Conservation (phyloP, 2,888 invertebrate species). For the Oconnorella tubifera region DNA sequence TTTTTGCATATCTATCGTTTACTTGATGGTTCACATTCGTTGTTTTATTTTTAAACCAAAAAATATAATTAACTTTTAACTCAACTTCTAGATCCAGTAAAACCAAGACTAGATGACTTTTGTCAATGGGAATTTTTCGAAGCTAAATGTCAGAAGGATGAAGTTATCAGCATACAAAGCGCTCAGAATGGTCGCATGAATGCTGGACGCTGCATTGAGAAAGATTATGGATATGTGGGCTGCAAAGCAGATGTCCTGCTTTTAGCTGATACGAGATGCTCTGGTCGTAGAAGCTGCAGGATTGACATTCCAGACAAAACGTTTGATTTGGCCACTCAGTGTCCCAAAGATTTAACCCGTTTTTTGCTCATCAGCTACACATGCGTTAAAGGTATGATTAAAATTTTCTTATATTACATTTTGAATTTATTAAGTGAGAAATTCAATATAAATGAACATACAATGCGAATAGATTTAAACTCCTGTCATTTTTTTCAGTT, state of each 20-base stretch:
- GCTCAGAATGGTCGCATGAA: background rate
- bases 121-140: background rate
- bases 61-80: too few species aligned
- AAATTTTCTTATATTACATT: too few species aligned
- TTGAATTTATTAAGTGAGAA: too few species aligned
- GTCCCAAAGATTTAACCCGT: conserved; percentile 11
- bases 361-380: conserved; percentile 6
- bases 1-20: too few species aligned
- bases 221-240: conserved; percentile 15
- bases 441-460: too few species aligned
- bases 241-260: conserved; percentile 42
- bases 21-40: too few species aligned
- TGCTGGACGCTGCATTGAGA: conserved; percentile 4
- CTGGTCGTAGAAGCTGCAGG: conserved; percentile 36
- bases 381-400: conserved; percentile 15
- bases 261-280: conserved; percentile 33
- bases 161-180: background rate
- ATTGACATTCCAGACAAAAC: conserved; percentile 13
- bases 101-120: too few species aligned
- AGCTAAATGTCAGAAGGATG: background rate
- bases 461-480: too few species aligned
- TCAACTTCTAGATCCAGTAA: too few species aligned
- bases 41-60: too few species aligned
- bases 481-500: too few species aligned
- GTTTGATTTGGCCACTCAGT: conserved; percentile 10